These are phyloP conservation scores for Podarcis lilfordi DNA, from an alignment of 2,797 vertebrate species.

Conservation along the genomic window DNA sequence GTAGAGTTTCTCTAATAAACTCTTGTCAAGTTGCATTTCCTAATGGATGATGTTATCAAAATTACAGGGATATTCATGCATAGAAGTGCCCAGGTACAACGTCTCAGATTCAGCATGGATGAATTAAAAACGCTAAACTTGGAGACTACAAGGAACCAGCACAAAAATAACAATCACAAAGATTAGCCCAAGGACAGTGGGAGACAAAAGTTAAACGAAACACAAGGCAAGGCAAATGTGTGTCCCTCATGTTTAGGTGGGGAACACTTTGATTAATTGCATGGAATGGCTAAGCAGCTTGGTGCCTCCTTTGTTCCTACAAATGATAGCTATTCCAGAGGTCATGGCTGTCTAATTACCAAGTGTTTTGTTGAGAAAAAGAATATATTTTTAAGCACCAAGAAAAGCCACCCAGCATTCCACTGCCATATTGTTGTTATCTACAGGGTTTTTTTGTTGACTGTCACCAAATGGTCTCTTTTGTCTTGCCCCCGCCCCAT, in stretches of 20 bases:
- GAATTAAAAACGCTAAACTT: background rate
- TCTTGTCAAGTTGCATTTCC: background rate
- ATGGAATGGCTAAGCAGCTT: background rate
- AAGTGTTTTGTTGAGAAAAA: background rate
- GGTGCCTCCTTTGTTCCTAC: background rate
- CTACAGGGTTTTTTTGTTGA: background rate
- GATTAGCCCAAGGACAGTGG: background rate
- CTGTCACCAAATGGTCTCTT: background rate
- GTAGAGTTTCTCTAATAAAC: too few species aligned
- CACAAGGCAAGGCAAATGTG: background rate
- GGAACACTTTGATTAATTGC: background rate
- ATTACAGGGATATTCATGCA: background rate
- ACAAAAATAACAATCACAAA: background rate
- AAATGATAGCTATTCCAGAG: background rate
- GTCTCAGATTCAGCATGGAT: background rate
- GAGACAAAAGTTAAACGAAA: background rate
- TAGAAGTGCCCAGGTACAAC: background rate
- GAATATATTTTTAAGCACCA: background rate
- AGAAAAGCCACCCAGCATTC: background rate
- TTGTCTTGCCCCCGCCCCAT: background rate
- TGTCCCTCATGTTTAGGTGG: background rate
- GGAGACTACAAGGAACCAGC: background rate
- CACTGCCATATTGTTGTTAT: background rate
- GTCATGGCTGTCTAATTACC: background rate
- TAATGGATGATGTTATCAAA: background rate